Percentiles rank a stretch among this genome's conserved stretches.
Evolutionary conservation across 2,113 vertebrate genomes (phyloP).

Genomic region (Coregonus clupeaformis): DNA sequence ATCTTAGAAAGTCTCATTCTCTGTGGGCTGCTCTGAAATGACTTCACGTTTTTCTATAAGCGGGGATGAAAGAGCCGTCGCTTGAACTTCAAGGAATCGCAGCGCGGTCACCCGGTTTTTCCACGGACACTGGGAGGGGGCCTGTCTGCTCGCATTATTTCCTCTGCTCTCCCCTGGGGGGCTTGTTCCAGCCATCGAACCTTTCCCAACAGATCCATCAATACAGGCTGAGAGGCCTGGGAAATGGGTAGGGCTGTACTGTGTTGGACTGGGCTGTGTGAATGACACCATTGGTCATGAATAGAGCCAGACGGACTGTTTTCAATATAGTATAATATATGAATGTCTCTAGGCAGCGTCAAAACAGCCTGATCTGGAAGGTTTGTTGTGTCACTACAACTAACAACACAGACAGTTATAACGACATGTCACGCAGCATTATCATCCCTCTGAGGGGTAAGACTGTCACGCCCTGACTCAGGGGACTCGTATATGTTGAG

Average conservation of each 20-base stretch:
- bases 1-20: neutral
- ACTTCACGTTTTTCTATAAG: neutral
- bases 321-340: too few relatives aligned
- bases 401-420: too few relatives aligned
- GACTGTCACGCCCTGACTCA: too few relatives aligned
- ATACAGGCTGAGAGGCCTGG: neutral
- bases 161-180: neutral
- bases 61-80: neutral
- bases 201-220: slow-evolving; percentile 5
- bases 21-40: neutral
- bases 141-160: slow-evolving; percentile 20
- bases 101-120: neutral
- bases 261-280: neutral
- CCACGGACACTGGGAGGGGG: neutral
- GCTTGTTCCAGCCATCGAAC: slow-evolving; percentile 26
- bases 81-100: slow-evolving; percentile 9
- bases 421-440: neutral
- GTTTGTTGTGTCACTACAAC: neutral
- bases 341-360: neutral
- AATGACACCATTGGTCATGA: neutral
- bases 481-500: too few relatives aligned
- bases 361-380: neutral
- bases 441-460: too few relatives aligned
- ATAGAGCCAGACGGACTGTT: too few relatives aligned
- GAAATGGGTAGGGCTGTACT: neutral